Conservation (phyloP, 2,888 invertebrate genomes). For the Thereva nobilitata region DNA sequence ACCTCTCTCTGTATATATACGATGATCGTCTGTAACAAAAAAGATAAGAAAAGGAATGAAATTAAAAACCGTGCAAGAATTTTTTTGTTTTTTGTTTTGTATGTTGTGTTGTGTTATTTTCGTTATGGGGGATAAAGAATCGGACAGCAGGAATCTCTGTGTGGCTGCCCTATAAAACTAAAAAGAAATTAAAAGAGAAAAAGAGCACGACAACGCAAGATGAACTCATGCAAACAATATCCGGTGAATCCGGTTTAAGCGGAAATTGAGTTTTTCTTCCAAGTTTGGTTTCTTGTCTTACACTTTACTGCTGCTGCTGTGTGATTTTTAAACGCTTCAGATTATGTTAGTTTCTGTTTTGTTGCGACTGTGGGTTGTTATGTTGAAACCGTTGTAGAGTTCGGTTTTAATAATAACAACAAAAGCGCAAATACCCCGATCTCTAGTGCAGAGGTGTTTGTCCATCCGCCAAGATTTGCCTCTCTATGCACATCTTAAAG, state of each 20-base stretch:
- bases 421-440: too few relatives aligned
- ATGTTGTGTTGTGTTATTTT: slow-evolving; percentile 9
- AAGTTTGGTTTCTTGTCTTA: slow-evolving; percentile 36
- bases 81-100: not conserved
- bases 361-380: too few relatives aligned
- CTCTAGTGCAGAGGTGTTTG: too few relatives aligned
- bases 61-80: slow-evolving; percentile 22
- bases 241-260: slow-evolving; percentile 50
- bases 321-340: too few relatives aligned
- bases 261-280: slow-evolving; percentile 48
- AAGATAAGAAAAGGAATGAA: slow-evolving; percentile 22
- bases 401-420: too few relatives aligned
- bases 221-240: slow-evolving; percentile 45
- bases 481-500: too few relatives aligned
- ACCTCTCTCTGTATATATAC: not conserved
- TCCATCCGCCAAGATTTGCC: too few relatives aligned
- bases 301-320: slow-evolving; percentile 10
- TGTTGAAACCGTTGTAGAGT: too few relatives aligned
- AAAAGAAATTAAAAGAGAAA: slow-evolving; percentile 9
- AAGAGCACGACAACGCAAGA: slow-evolving; percentile 7
- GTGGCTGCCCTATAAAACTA: slow-evolving; percentile 8
- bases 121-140: not conserved
- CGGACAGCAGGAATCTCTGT: not conserved
- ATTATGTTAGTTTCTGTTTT: too few relatives aligned
- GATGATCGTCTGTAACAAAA: slow-evolving; percentile 19